Conservation (phyloP, 2,888 invertebrate genomes). For the Philereme transversata region DNA sequence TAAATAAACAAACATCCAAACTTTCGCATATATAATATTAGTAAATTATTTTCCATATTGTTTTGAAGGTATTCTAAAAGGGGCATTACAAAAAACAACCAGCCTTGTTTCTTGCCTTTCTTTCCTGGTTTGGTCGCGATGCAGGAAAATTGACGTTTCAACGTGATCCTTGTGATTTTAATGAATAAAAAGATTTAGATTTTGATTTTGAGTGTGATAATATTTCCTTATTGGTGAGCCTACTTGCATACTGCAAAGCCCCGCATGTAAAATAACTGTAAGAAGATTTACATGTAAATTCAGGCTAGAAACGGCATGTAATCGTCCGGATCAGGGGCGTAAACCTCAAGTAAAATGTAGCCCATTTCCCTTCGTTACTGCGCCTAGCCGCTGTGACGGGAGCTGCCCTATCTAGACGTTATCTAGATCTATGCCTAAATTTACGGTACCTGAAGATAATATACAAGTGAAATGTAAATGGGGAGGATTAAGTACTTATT, state of each 20-base stretch:
- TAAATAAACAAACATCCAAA: too few relatives aligned
- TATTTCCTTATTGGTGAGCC: too few relatives aligned
- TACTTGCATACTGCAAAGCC: not conserved
- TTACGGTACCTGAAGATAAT: conserved; percentile 1
- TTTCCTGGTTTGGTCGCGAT: too few relatives aligned
- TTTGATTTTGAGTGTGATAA: too few relatives aligned
- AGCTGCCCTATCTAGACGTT: conserved; percentile 54
- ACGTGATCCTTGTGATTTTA: too few relatives aligned
- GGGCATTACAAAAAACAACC: too few relatives aligned
- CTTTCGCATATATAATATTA: too few relatives aligned
- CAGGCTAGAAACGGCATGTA: conserved; percentile 28
- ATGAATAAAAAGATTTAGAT: too few relatives aligned
- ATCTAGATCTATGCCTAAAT: conserved; percentile 46
- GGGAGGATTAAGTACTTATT: not conserved
- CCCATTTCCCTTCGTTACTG: conserved; percentile 65
- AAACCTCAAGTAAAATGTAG: conserved; percentile 55
- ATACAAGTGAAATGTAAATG: not conserved
- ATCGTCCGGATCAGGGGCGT: conserved; percentile 46
- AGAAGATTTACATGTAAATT: conserved; percentile 1
- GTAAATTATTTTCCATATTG: too few relatives aligned
- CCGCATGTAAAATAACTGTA: not conserved
- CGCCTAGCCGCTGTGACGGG: conserved; percentile 74
- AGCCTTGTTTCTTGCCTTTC: too few relatives aligned
- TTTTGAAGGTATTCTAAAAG: too few relatives aligned
- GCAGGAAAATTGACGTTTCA: too few relatives aligned